Percentiles rank a stretch among this genome's conserved stretches.
These are phyloP conservation scores for Eupithecia centaureata DNA, from an alignment of 2,888 invertebrate genomes.

Conservation along the genomic window DNA sequence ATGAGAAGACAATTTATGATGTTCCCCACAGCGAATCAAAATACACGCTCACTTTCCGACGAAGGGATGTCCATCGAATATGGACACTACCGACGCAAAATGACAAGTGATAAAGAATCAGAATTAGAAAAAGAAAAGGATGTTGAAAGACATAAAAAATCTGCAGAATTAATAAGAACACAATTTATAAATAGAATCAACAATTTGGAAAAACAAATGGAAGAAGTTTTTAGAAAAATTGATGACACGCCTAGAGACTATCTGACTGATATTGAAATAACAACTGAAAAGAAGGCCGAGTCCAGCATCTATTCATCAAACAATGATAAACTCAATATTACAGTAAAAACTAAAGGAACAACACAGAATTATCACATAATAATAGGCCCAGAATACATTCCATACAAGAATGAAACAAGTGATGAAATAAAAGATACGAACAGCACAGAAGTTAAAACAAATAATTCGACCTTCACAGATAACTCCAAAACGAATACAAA, in stretches of 20 bases:
- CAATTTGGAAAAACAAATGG: conserved; percentile 21
- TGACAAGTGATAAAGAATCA: neutral
- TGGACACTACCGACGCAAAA: neutral
- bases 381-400: neutral
- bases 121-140: neutral
- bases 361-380: neutral
- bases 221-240: conserved; percentile 17
- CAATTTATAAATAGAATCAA: conserved; percentile 18
- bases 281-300: neutral
- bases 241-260: neutral
- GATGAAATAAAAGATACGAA: neutral
- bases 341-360: neutral
- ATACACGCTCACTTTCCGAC: neutral
- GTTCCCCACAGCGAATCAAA: neutral
- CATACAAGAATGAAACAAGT: neutral
- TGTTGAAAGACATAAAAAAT: neutral
- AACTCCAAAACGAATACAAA: neutral
- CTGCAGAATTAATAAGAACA: conserved; percentile 12
- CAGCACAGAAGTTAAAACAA: neutral
- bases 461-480: neutral
- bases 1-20: neutral
- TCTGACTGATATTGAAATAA: neutral
- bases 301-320: neutral
- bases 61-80: neutral
- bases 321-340: neutral